phyloP scores from a whole-genome alignment of 1,140 invertebrate genomes.

The Drosophila quadrilineata region DNA sequence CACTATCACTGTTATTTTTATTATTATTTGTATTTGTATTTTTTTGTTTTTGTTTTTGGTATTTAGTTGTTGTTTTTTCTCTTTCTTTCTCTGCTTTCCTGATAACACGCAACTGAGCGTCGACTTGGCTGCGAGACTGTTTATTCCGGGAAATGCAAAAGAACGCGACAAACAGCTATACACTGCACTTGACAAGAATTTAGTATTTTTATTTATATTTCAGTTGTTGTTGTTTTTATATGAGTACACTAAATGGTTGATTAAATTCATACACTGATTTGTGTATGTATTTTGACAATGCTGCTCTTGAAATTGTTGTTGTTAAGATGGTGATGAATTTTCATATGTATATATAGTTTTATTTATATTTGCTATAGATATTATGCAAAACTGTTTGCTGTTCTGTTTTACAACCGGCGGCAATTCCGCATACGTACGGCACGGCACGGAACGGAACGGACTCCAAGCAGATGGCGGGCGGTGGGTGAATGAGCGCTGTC shows the following conservation, averaged over 20 bases:
- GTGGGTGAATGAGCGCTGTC: constrained; percentile 34
- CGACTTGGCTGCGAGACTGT: constrained; percentile 29
- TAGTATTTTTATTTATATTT: constrained; percentile 8
- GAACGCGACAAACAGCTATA: constrained; percentile 39
- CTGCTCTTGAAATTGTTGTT: not conserved
- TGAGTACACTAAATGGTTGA: constrained; percentile 26
- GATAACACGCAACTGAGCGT: constrained; percentile 28
- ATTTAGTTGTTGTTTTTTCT: not conserved
- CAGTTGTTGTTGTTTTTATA: constrained; percentile 14
- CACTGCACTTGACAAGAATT: constrained; percentile 43
- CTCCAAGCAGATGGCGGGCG: constrained; percentile 26
- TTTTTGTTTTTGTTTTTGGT: constrained; percentile 8
- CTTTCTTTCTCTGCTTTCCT: constrained; percentile 3
- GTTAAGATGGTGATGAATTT: constrained; percentile 4
- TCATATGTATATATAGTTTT: not conserved
- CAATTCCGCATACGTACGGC: constrained; percentile 43
- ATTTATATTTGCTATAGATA: constrained; percentile 36
- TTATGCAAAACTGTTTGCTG: constrained; percentile 67
- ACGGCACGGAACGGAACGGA: constrained; percentile 23
- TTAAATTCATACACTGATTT: constrained; percentile 25
- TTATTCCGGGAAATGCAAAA: constrained; percentile 19
- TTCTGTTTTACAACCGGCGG: constrained; percentile 63
- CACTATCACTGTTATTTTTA: constrained; percentile 18
- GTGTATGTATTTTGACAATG: too few relatives aligned
- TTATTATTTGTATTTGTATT: constrained; percentile 3